Evolutionary conservation across 1,140 invertebrate genomes (phyloP).

Genomic region (Zaprionus camerounensis): DNA sequence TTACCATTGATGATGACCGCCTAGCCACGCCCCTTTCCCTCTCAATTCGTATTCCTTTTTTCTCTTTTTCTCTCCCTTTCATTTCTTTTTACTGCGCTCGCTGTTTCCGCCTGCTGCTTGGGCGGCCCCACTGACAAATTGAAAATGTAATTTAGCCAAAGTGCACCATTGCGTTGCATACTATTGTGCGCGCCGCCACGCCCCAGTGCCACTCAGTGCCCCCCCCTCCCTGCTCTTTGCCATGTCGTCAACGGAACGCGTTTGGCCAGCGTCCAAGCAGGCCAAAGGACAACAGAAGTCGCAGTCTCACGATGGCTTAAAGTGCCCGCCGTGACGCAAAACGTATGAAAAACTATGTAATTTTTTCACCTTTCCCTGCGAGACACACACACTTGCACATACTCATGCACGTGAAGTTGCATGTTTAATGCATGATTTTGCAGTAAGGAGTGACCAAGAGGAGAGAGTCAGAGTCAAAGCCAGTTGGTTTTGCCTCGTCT

Average conservation of each 20-base stretch:
- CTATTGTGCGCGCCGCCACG: constrained; percentile 38
- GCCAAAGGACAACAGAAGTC: constrained; percentile 33
- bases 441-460: constrained; percentile 24
- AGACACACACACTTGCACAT: constrained; percentile 3
- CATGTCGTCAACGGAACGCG: too few relatives aligned
- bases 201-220: not conserved
- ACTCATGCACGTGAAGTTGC: constrained; percentile 22
- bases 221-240: not conserved
- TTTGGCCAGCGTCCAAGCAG: constrained; percentile 61
- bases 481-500: too few relatives aligned
- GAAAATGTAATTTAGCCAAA: constrained; percentile 78
- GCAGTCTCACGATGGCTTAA: constrained; percentile 37
- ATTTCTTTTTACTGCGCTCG: constrained; percentile 1
- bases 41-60: constrained; percentile 11
- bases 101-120: constrained; percentile 29
- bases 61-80: not conserved
- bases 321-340: constrained; percentile 45
- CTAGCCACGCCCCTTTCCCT: constrained; percentile 23
- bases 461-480: not conserved
- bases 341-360: constrained; percentile 58
- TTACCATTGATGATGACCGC: constrained; percentile 60
- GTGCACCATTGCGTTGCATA: constrained; percentile 62
- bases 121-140: constrained; percentile 69
- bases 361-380: constrained; percentile 31
- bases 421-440: constrained; percentile 58